Evolutionary conservation across 2,888 invertebrate species (phyloP).

Genomic region (Conistra vaccinii): DNA sequence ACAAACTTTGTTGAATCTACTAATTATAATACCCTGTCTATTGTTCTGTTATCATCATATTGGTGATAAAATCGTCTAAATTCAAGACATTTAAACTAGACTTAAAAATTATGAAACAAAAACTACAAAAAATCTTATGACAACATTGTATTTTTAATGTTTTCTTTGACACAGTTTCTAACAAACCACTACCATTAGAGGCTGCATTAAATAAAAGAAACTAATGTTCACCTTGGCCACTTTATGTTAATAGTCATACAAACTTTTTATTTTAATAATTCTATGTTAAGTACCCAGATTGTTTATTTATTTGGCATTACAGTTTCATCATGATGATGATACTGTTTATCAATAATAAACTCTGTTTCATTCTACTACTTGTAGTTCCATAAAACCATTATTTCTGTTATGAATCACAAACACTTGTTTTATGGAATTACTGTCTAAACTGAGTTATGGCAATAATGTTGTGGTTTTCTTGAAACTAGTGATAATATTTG

Average conservation of each 20-base stretch:
- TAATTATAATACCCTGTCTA: not conserved
- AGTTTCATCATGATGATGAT: not conserved
- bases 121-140: not conserved
- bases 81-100: not conserved
- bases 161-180: conserved; percentile 36
- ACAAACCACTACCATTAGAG: conserved; percentile 13
- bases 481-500: not conserved
- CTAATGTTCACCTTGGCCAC: conserved; percentile 30
- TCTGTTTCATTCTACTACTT: not conserved
- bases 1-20: not conserved
- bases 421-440: too few relatives aligned
- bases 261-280: conserved; percentile 13
- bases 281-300: not conserved
- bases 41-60: not conserved
- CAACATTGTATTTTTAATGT: conserved; percentile 19
- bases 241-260: not conserved
- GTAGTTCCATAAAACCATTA: not conserved
- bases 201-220: conserved; percentile 6
- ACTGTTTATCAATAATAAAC: conserved; percentile 1
- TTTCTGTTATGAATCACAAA: not conserved
- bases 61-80: not conserved
- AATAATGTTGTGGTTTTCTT: not conserved
- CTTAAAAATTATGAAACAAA: conserved; percentile 1
- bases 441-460: not conserved
- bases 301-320: not conserved